Base-by-base conservation (phyloP, 2,113 vertebrate genomes). In the Trichomycterus rosablanca region DNA sequence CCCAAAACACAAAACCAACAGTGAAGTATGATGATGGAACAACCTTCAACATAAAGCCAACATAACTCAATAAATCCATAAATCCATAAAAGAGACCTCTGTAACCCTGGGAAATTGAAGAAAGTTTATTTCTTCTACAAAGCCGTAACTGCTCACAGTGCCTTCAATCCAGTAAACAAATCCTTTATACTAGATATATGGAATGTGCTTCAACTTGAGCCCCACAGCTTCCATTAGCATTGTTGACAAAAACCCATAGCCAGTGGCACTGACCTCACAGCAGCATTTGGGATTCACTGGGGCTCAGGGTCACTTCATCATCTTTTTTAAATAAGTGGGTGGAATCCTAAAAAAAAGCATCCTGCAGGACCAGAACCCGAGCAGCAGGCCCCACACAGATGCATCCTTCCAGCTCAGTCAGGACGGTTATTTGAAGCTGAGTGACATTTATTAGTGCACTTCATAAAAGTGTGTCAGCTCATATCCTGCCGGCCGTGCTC, bases 381-480 rank as follows among this genome's bases (percentile, higher is more conserved):
- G 42, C 7, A 58, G 42, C 6, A 32, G 22, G 30, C 52, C 55
- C 46, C 43, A 68, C 50, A 19, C 15, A 15, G 22, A 26, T 15
- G 34, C 61, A 45, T 35, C 48, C 28, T 5, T 5, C 34, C 30
- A 10, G 20, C 8, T 32, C 35, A 26, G 18, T 39, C 23, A 14
- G 55, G 42, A 53, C 23, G 24, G 6, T 19, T 56, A 43, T 67
- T 73, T 69, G 70, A 80, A 60, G 57, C 51, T 75, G 66, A 76
- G 58, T 71, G 79, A 65, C 66, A 70, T 79, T 81, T 76, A 76
- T 65, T 73, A 77, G 62, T 15, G 15, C n/a, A 49, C 55, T 70
- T 77, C 63, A 73, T 71, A 70, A 73, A 76, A 65, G 57, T 28
- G 30, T 73, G 70, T 74, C 70, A 74, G 60, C 42, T 68, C 70